Percentiles rank a stretch among this genome's conserved stretches.
These are phyloP conservation scores for Leptopilina drosophilae DNA, from an alignment of 2,888 invertebrate genomes.

Conservation along the genomic window DNA sequence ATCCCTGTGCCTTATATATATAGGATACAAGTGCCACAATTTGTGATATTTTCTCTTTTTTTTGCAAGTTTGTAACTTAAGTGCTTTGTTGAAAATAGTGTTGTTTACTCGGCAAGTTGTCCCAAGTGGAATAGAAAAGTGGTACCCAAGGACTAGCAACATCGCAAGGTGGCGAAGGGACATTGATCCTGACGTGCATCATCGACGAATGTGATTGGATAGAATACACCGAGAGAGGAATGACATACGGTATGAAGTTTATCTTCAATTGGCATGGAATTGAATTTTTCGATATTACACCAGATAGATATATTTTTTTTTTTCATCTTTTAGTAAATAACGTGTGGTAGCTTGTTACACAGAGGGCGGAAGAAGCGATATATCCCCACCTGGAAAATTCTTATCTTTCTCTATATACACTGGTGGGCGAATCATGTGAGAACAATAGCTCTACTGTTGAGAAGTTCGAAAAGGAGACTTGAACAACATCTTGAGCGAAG, in stretches of 20 bases:
- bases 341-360: neutral
- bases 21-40: conserved; percentile 30
- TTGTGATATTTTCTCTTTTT: conserved; percentile 27
- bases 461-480: conserved; percentile 44
- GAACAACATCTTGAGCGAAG: conserved; percentile 43
- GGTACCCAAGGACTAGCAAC: conserved; percentile 23
- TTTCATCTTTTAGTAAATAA: neutral
- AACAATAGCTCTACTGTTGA: conserved; percentile 41
- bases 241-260: conserved; percentile 21
- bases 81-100: neutral
- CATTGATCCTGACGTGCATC: conserved; percentile 34
- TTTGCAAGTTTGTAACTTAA: neutral
- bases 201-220: conserved; percentile 22
- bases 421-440: conserved; percentile 21
- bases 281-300: too few species aligned
- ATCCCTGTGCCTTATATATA: conserved; percentile 16
- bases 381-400: neutral
- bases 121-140: conserved; percentile 28
- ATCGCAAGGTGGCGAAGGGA: conserved; percentile 31
- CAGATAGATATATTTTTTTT: neutral
- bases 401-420: conserved; percentile 35
- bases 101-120: conserved; percentile 31
- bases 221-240: neutral
- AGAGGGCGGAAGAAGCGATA: neutral
- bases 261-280: neutral